Percentiles rank a stretch among this genome's conserved stretches.
These are phyloP conservation scores for Dorcus hopei DNA, from an alignment of 2,888 invertebrate genomes.

Conservation along the genomic window DNA sequence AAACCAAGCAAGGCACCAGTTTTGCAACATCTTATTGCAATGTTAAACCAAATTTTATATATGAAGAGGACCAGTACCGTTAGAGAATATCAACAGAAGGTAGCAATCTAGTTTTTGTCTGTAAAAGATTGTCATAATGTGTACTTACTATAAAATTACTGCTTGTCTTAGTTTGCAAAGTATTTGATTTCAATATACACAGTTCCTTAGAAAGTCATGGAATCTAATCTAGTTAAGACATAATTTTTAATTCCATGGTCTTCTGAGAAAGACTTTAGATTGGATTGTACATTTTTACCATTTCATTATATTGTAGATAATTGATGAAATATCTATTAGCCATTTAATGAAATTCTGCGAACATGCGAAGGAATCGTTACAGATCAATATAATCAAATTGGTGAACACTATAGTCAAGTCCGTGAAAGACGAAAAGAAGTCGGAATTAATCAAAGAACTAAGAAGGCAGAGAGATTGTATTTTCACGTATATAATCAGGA, in stretches of 20 bases:
- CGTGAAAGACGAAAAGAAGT: conserved; percentile 36
- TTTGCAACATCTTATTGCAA: conserved; percentile 34
- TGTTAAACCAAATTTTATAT: conserved; percentile 39
- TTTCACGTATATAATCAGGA: conserved; percentile 26
- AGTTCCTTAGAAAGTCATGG: no score
- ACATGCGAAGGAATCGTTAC: conserved; percentile 34
- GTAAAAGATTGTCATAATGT: no score
- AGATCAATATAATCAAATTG: conserved; percentile 38
- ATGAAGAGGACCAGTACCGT: conserved; percentile 22
- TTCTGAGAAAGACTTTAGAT: no score
- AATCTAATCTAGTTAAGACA: no score
- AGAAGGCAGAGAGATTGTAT: conserved; percentile 32
- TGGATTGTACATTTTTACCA: background rate
- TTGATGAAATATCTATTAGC: conserved; percentile 29
- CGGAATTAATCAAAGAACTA: conserved; percentile 40
- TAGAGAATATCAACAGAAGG: no score
- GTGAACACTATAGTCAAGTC: conserved; percentile 41
- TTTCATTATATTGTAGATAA: conserved; percentile 26
- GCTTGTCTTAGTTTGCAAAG: no score
- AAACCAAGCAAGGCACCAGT: conserved; percentile 14
- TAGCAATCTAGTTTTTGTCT: no score
- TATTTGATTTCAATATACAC: no score
- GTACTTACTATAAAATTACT: no score
- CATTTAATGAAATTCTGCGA: conserved; percentile 7
- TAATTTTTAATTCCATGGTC: no score